A percentile compares a stretch with the other conserved stretches of the same genome.
Conservation (phyloP, 2,888 invertebrate species). For the Trachelus stipa region DNA sequence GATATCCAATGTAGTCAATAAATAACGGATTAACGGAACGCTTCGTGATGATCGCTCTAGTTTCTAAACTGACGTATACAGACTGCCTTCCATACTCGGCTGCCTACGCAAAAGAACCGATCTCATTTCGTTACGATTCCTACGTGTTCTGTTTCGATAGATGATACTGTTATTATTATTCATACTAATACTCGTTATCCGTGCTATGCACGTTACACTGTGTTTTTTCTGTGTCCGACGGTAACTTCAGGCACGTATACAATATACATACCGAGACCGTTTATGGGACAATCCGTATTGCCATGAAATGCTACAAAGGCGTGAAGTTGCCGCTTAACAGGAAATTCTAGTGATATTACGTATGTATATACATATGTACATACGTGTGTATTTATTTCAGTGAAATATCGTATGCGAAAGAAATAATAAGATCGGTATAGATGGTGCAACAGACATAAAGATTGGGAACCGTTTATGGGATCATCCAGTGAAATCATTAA, state of each 20-base stretch:
- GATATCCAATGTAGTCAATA: not conserved
- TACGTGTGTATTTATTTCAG: not conserved
- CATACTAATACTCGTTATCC: not conserved
- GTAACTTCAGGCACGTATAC: not conserved
- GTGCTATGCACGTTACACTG: not conserved
- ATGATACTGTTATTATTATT: not conserved
- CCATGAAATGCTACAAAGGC: not conserved
- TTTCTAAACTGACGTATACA: not conserved
- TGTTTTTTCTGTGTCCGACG: not conserved
- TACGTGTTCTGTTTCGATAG: not conserved
- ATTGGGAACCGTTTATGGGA: not conserved
- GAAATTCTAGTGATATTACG: not conserved
- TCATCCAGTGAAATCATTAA: not conserved
- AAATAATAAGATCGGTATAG: not conserved
- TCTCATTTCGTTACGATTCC: not conserved
- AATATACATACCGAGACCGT: not conserved
- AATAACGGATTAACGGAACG: conserved; percentile 6
- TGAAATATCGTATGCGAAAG: not conserved
- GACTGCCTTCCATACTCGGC: not conserved
- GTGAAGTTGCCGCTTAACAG: not conserved
- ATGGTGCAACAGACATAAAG: not conserved
- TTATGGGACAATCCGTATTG: not conserved
- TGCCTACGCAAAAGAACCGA: conserved; percentile 5
- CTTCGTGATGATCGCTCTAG: not conserved
- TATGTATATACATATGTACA: not conserved